Conservation (phyloP, 2,888 invertebrate genomes). For the Spicauda simplicius region DNA sequence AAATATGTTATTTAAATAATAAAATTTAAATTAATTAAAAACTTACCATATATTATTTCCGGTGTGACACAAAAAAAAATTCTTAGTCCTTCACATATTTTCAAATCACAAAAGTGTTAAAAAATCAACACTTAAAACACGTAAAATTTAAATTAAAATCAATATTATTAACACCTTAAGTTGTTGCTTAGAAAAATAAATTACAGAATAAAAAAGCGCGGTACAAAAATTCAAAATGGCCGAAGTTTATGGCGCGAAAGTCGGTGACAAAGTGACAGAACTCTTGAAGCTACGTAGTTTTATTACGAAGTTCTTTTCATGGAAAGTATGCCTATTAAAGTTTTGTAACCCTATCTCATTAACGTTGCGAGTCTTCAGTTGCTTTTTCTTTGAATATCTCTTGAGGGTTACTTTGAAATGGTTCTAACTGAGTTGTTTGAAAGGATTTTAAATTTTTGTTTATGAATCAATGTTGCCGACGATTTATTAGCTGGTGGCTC, state of each 20-base stretch:
- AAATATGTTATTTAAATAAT: too few relatives aligned
- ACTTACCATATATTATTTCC: too few relatives aligned
- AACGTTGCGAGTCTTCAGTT: constrained; percentile 33
- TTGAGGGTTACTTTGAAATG: constrained; percentile 53
- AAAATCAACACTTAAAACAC: too few relatives aligned
- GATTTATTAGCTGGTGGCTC: constrained; percentile 13
- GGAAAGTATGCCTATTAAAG: constrained; percentile 61
- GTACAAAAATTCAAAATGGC: constrained; percentile 40
- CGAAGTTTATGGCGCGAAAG: constrained; percentile 40
- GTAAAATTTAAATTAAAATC: too few relatives aligned
- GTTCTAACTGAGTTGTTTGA: constrained; percentile 43
- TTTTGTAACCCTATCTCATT: constrained; percentile 61
- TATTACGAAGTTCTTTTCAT: constrained; percentile 44
- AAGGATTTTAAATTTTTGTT: constrained; percentile 24
- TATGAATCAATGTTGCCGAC: constrained; percentile 18
- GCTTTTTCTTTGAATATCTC: constrained; percentile 49
- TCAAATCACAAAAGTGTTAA: too few relatives aligned
- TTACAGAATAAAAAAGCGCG: constrained; percentile 17
- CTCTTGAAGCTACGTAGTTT: constrained; percentile 39
- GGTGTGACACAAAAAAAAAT: too few relatives aligned
- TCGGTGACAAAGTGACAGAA: constrained; percentile 40
- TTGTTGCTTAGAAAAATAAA: constrained; percentile 21
- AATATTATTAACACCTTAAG: neutral
- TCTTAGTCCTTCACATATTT: too few relatives aligned
- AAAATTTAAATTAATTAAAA: too few relatives aligned